Conservation (phyloP, 1,140 invertebrate genomes). For the Lucilia cuprina region DNA sequence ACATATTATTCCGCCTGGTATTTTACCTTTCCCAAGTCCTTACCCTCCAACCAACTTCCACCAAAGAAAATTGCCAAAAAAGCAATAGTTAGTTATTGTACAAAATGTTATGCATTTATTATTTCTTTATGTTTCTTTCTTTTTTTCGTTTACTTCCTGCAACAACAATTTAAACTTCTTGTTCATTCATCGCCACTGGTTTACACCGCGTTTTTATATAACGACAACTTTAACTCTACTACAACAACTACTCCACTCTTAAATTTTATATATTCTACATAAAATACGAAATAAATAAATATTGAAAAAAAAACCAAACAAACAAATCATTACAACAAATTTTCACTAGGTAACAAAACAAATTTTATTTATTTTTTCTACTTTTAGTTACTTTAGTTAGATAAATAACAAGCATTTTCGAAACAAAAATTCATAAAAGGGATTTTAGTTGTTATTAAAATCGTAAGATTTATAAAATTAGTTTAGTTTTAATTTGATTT, state of each 20-base stretch:
- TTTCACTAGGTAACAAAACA: conserved; percentile 24
- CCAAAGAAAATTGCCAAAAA: neutral
- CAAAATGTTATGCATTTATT: neutral
- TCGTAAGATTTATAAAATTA: too few relatives aligned
- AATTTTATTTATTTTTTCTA: conserved; percentile 7
- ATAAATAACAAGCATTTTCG: too few relatives aligned
- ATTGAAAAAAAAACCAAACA: too few relatives aligned
- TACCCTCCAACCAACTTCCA: neutral
- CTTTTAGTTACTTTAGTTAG: neutral
- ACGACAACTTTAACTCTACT: neutral
- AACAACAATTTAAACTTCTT: conserved; percentile 20
- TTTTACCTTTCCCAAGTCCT: neutral
- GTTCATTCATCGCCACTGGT: neutral
- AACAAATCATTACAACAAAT: conserved; percentile 25
- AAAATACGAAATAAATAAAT: neutral
- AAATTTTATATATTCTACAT: neutral
- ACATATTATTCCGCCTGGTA: neutral
- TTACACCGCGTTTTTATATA: neutral
- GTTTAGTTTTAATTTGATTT: too few relatives aligned
- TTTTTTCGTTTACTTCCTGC: conserved; percentile 23
- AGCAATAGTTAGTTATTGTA: neutral
- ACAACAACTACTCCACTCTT: neutral
- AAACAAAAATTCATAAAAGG: too few relatives aligned
- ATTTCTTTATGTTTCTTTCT: neutral
- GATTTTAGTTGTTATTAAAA: too few relatives aligned